Evolutionary conservation across 1,140 invertebrate genomes (phyloP), one percentile per base, ranked within the genome.

Genomic region (Cyclargus thomasi): DNA sequence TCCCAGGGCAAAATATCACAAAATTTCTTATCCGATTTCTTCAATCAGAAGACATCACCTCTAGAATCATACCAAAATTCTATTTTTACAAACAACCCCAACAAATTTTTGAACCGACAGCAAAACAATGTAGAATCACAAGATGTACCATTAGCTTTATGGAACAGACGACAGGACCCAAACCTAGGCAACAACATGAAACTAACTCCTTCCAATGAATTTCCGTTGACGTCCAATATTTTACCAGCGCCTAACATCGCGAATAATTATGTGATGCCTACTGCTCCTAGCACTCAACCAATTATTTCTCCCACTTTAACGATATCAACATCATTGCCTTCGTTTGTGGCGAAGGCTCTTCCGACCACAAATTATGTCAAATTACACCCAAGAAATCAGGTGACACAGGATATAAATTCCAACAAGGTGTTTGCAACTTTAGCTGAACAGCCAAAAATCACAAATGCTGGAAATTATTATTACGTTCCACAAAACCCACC

Each of bases 281-380:
- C 55, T 18, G 55, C 55, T 55, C 53, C 53, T 8, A 55, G 7
- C 6, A 55, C 53, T 10, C 17, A 18, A 4, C 8, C 6, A 21
- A 20, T 59, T 20, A 21, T 47, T 47, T 11, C 17, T 20, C 20
- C 55, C 18, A 21, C 55, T 20, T 11, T 59, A 17, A 20, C 20
- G 10, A 59, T 59, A 20, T 20, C 55, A 21, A 59, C 55, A 59
- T 59, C 55, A 1, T 59, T 59, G 20, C 55, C 55, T 20, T 59
- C 55, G 14, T 59, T 59, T 20, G 18, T 59, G 21, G 20, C 55
- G 20, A 59, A 59, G 10, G 20, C 18, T 59, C 3, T 21, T 20
- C 5, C 10, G 18, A 6, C 55, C 11, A 0, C 18, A 11, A 21
- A 4, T 20, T 59, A 20, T 11, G 10, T 59, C 0, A 18, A 20